phyloP scores from a whole-genome alignment of 53 echinoderm and acorn worm genomes.

The Temnopleurus reevesii region DNA sequence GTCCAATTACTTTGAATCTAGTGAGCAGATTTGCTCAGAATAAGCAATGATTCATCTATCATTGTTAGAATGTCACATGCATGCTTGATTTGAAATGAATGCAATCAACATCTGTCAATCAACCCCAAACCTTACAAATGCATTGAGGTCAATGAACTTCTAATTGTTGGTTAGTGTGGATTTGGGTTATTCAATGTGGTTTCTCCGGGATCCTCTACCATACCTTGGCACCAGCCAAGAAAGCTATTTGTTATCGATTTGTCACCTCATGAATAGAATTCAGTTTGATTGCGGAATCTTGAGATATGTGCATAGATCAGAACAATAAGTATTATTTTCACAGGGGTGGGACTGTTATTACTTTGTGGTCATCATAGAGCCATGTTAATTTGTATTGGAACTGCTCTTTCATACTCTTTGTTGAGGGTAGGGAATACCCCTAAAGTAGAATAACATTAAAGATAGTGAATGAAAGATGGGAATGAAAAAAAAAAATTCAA shows the following conservation, averaged over 20 bases:
- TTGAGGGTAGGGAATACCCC: too few species aligned
- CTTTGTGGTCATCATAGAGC: not conserved
- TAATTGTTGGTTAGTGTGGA: not conserved
- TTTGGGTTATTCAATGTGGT: constrained; percentile 2
- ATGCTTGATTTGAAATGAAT: not conserved
- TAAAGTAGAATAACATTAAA: too few species aligned
- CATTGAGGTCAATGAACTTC: not conserved
- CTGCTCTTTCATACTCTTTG: too few species aligned
- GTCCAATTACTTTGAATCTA: not conserved
- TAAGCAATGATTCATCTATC: constrained; percentile 16
- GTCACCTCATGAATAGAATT: constrained; percentile 7
- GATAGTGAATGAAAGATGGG: too few species aligned
- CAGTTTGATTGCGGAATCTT: not conserved
- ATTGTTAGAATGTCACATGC: constrained; percentile 13
- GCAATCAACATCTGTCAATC: not conserved
- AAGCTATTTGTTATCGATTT: not conserved
- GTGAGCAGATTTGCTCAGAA: not conserved
- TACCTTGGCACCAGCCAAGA: not conserved
- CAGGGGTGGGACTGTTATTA: not conserved
- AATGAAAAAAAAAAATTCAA: too few species aligned
- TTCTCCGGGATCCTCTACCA: not conserved
- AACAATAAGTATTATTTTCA: not conserved
- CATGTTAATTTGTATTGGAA: too few species aligned
- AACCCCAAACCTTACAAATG: not conserved
- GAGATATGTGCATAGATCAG: not conserved